Evolutionary conservation across 2,888 invertebrate species (phyloP).

Genomic region (Coenonympha glycerion): DNA sequence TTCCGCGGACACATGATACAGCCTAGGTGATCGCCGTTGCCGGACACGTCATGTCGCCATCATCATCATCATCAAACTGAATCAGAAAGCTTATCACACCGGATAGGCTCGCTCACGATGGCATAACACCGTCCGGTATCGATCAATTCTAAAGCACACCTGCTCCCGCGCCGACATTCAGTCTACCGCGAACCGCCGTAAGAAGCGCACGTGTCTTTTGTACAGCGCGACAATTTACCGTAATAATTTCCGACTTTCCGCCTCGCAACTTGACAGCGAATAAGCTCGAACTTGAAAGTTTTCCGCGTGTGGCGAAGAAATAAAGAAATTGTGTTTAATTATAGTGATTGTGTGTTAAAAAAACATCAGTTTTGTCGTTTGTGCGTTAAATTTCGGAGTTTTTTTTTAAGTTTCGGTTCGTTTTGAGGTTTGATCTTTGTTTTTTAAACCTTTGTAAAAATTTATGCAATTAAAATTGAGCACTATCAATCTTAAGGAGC

Average conservation of each 20-base stretch:
- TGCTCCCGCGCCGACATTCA: slow-evolving; percentile 45
- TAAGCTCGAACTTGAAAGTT: neutral
- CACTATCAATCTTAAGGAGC: too few relatives aligned
- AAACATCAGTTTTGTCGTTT: neutral
- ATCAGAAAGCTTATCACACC: too few relatives aligned
- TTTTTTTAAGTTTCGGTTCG: neutral
- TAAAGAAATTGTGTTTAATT: neutral
- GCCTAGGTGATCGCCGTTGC: too few relatives aligned
- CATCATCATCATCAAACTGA: too few relatives aligned
- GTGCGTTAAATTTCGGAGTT: neutral
- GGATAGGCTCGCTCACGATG: slow-evolving; percentile 19
- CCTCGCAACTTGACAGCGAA: too few relatives aligned
- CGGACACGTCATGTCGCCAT: too few relatives aligned
- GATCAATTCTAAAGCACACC: slow-evolving; percentile 49
- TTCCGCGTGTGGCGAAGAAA: neutral
- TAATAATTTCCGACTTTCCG: neutral
- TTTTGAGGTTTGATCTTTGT: neutral
- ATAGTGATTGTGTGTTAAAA: neutral
- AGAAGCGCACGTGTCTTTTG: slow-evolving; percentile 18
- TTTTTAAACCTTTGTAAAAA: too few relatives aligned
- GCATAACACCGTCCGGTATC: slow-evolving; percentile 50
- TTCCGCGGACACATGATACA: too few relatives aligned
- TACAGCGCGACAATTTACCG: neutral
- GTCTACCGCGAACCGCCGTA: slow-evolving; percentile 31
- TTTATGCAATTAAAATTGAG: too few relatives aligned